phyloP scores from a whole-genome alignment of 2,113 vertebrate genomes.

The Corvus hawaiiensis region DNA sequence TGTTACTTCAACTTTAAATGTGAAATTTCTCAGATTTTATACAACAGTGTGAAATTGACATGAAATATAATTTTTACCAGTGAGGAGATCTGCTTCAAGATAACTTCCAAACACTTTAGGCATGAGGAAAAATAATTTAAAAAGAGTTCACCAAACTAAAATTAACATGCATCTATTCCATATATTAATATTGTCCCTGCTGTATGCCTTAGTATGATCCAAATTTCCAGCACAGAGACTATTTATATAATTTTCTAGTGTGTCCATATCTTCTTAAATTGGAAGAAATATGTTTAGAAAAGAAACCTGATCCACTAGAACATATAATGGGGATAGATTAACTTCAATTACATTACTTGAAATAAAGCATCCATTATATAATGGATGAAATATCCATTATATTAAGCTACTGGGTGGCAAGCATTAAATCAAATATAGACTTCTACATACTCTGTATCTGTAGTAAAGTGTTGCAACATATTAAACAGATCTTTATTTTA shows the following conservation, averaged over 20 bases:
- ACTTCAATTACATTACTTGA: constrained; percentile 59
- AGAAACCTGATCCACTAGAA: constrained; percentile 55
- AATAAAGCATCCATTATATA: constrained; percentile 69
- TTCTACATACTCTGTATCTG: constrained; percentile 45
- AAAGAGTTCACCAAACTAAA: constrained; percentile 44
- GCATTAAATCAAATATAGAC: constrained; percentile 62
- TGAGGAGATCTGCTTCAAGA: constrained; percentile 7
- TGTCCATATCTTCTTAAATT: constrained; percentile 55
- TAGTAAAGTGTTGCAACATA: constrained; percentile 48
- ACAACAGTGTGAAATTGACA: not conserved
- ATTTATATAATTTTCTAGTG: constrained; percentile 59
- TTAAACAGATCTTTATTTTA: constrained; percentile 50
- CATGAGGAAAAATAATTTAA: constrained; percentile 36
- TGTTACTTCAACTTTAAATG: not conserved
- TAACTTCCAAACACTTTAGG: constrained; percentile 23
- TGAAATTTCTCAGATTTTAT: not conserved
- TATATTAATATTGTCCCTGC: constrained; percentile 39
- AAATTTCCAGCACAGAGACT: constrained; percentile 44
- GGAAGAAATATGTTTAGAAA: constrained; percentile 64
- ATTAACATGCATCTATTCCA: constrained; percentile 48
- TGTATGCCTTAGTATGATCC: constrained; percentile 45
- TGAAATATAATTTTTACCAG: not conserved
- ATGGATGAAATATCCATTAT: constrained; percentile 65
- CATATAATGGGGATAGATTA: constrained; percentile 59
- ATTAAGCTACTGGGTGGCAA: constrained; percentile 60